Conservation (phyloP, 2,113 vertebrate species). For the Silurus asotus region DNA sequence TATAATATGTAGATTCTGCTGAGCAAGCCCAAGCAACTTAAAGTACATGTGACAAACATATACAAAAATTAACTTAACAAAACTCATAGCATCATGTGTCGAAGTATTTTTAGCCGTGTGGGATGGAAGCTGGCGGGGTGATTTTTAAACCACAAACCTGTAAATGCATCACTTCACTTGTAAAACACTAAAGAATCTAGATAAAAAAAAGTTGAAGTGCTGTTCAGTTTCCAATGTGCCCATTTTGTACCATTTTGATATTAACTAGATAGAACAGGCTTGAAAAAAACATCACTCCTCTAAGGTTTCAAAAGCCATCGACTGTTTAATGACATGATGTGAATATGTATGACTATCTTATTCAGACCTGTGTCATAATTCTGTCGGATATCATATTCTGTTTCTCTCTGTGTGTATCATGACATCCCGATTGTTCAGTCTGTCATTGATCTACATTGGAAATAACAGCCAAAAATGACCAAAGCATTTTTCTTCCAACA, state of each 20-base stretch:
- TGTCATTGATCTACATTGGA: neutral
- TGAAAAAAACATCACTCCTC: slow-evolving; percentile 57
- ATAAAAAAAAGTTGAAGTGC: neutral
- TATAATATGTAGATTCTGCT: neutral
- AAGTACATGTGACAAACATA: neutral
- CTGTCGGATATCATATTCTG: slow-evolving; percentile 54
- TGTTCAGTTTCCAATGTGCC: slow-evolving; percentile 4
- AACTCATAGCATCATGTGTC: neutral
- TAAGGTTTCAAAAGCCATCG: slow-evolving; percentile 64
- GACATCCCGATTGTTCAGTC: neutral
- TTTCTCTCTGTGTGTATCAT: slow-evolving; percentile 12
- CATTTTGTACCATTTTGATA: slow-evolving; percentile 64
- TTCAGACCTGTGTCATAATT: slow-evolving; percentile 63
- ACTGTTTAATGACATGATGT: slow-evolving; percentile 43
- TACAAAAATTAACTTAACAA: neutral
- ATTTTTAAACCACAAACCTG: neutral
- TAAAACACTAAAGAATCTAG: neutral
- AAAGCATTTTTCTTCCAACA: neutral
- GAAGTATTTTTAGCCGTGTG: neutral
- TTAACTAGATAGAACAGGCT: slow-evolving; percentile 60
- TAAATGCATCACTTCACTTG: neutral
- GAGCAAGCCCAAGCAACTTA: neutral
- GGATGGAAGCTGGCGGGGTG: neutral
- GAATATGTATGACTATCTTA: slow-evolving; percentile 71
- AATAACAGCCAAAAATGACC: neutral